A percentile compares a stretch with the other conserved stretches of the same genome.
Conservation (phyloP, 2,113 vertebrate genomes). For the Atractosteus spatula region DNA sequence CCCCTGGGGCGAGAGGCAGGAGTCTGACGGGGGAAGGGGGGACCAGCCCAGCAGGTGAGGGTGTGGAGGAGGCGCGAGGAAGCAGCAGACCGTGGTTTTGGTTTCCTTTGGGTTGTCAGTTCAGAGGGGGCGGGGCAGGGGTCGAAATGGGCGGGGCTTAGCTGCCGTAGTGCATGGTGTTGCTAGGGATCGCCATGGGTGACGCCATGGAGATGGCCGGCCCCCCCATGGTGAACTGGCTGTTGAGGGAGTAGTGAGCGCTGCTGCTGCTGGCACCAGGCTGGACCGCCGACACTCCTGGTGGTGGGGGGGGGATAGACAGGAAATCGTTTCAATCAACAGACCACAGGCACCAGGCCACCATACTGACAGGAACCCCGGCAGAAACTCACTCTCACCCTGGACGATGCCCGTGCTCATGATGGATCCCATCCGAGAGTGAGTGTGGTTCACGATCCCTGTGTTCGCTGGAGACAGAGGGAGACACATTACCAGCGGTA, state of each 20-base stretch:
- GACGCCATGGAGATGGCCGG: constrained; percentile 93
- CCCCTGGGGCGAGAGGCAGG: too few species aligned
- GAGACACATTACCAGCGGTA: not conserved
- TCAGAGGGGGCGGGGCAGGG: constrained; percentile 29
- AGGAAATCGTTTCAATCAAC: not conserved
- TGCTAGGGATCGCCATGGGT: constrained; percentile 90
- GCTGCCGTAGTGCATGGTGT: constrained; percentile 94
- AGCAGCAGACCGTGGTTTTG: not conserved
- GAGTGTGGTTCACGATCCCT: constrained; percentile 92
- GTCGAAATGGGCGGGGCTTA: constrained; percentile 50
- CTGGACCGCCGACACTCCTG: constrained; percentile 74
- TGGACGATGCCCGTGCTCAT: constrained; percentile 95
- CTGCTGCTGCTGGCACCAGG: constrained; percentile 70
- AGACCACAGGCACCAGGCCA: not conserved
- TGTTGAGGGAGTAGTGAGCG: constrained; percentile 83
- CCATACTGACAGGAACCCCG: not conserved
- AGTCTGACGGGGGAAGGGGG: too few species aligned
- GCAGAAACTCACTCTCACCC: constrained; percentile 60
- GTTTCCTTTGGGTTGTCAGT: constrained; percentile 27
- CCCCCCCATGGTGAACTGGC: constrained; percentile 92
- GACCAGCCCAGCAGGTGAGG: not conserved
- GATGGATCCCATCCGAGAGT: constrained; percentile 95
- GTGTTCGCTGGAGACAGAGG: constrained; percentile 75
- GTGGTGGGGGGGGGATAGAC: not conserved
- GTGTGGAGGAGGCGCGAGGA: not conserved